Base-by-base conservation (phyloP, 2,113 vertebrate genomes). In the Prietella phreatophila region DNA sequence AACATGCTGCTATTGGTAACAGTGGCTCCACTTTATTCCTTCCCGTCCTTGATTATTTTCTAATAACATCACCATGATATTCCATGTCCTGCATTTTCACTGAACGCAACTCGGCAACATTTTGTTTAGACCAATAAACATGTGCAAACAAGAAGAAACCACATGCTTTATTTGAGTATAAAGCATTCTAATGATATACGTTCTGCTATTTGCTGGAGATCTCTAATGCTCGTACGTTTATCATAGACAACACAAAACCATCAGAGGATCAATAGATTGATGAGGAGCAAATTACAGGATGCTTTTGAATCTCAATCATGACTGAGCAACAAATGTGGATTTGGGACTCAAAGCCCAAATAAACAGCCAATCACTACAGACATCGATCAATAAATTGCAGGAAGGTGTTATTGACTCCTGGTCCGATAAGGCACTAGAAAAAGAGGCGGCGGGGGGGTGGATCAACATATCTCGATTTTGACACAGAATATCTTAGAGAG, bases 261-360 rank as follows among this genome's bases (percentile, higher is more conserved):
- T 50, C 61, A 84, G 42, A 14, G 5, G 82, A 36, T 50, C 82
- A 84, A 67, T 84, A 50, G 39, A 84, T 30, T 82, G 80, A 42
- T 27, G 80, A 82, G 56, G 2, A 60, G 33, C 19, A 82, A 60
- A 82, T 60, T 58, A 82, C 30, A 82, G 60, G 33, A 82, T 25
- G 27, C 60, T 65, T 83, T 83, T 83, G 82, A 67, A 83, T 83
- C 82, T 65, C 25, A 83, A 47, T 65, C 65, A n/a, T 83, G 39
- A 83, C 39, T 67, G 9, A 83, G 15, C 61, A 67, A 9, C 39
- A 67, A 67, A 50, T 67, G 3, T 47, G 82, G 50, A 83, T 47
- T 47, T 47, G 42, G 7, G 60, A 83, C 60, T 65, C 36, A 42
- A 83, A 83, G 11, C 33, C 25, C 39, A 67, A 47, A 84, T 67